Percentiles rank a stretch among this genome's conserved stretches.
phyloP scores from a whole-genome alignment of 1,140 invertebrate species.

The Polypedilum pembai region DNA sequence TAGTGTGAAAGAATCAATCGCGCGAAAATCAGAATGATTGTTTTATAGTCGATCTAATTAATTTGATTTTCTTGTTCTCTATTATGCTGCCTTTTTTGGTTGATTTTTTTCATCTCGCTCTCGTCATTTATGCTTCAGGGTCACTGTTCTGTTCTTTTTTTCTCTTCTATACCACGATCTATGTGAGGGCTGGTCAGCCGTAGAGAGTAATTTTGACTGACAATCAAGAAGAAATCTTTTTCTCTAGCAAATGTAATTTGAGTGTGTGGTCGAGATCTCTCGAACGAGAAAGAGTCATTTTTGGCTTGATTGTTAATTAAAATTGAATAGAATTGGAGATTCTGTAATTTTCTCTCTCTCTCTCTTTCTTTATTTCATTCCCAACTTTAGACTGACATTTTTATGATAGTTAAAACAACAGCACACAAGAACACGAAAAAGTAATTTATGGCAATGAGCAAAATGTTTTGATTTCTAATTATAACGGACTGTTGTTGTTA shows the following conservation, averaged over 20 bases:
- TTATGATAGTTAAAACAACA: neutral
- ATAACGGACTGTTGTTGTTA: no score
- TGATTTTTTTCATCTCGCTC: neutral
- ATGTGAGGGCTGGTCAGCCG: neutral
- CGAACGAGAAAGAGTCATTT: neutral
- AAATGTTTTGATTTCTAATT: neutral
- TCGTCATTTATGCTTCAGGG: neutral
- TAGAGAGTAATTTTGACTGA: constrained; percentile 4
- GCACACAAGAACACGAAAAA: neutral
- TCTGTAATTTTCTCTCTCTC: neutral
- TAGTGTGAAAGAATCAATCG: neutral
- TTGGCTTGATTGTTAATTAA: constrained; percentile 13
- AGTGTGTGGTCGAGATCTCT: neutral
- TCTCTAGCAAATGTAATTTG: neutral
- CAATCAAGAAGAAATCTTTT: neutral
- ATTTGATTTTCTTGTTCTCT: neutral
- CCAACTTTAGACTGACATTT: neutral
- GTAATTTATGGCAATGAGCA: neutral
- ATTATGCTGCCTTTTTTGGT: neutral
- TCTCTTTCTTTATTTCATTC: neutral
- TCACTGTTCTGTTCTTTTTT: neutral
- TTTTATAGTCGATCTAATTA: constrained; percentile 14
- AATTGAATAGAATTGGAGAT: constrained; percentile 18
- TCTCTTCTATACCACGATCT: neutral
- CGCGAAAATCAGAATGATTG: neutral